Conservation (phyloP, 2,888 invertebrate genomes). For the Halocaridina rubra region DNA sequence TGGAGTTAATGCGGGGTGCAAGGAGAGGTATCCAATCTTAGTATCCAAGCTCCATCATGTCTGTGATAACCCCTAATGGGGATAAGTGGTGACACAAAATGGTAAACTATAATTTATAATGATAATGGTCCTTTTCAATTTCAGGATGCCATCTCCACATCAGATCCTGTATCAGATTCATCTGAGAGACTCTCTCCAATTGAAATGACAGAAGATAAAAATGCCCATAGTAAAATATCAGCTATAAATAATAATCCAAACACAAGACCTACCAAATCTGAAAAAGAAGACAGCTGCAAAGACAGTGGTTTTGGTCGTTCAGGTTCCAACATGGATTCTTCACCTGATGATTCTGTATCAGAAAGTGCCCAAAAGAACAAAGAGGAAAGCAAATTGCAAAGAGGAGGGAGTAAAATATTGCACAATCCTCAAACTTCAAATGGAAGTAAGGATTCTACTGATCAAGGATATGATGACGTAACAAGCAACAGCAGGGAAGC, state of each 20-base stretch:
- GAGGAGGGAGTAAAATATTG: background rate
- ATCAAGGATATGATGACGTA: background rate
- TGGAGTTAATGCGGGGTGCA: no score
- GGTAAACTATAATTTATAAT: background rate
- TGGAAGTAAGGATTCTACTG: background rate
- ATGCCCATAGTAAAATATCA: background rate
- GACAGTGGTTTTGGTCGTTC: slow-evolving; percentile 55
- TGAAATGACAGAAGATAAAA: slow-evolving; percentile 25
- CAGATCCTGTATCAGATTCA: slow-evolving; percentile 63
- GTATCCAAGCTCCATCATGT: no score
- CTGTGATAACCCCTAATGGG: no score
- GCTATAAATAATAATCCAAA: slow-evolving; percentile 20
- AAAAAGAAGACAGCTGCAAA: slow-evolving; percentile 42
- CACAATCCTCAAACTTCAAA: background rate
- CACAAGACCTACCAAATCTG: background rate
- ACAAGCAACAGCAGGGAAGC: background rate
- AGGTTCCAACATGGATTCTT: slow-evolving; percentile 55
- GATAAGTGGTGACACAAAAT: background rate
- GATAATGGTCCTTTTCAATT: background rate
- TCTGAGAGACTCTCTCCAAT: slow-evolving; percentile 57
- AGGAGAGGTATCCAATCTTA: no score
- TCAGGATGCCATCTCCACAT: slow-evolving; percentile 59
- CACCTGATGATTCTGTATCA: slow-evolving; percentile 41
- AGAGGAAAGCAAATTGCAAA: background rate
- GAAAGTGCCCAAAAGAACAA: background rate